Conservation (phyloP, 2,797 vertebrate species). For the Tragopan temminckii region DNA sequence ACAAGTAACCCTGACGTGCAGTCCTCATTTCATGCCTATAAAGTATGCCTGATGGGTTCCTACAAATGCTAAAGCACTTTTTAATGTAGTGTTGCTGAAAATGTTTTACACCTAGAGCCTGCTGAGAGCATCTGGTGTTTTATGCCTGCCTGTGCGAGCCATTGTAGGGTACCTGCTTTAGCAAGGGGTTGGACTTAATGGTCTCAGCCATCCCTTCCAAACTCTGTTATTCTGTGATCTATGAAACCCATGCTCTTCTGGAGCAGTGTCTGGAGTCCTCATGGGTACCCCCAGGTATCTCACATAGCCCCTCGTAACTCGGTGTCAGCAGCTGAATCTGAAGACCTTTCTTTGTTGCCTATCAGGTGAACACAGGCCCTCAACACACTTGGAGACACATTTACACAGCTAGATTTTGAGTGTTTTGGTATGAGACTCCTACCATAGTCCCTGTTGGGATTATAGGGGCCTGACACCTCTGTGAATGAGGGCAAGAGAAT, state of each 20-base stretch:
- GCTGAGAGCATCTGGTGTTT: not conserved
- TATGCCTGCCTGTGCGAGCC: not conserved
- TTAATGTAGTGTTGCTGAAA: not conserved
- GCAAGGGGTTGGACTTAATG: too few species aligned
- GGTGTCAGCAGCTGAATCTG: not conserved
- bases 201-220: too few species aligned
- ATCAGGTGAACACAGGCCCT: not conserved
- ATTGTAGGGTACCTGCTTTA: too few species aligned
- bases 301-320: not conserved
- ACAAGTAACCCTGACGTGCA: not conserved
- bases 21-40: rapidly evolving
- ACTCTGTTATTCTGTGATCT: too few species aligned
- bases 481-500: not conserved
- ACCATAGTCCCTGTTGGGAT: rapidly evolving
- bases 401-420: not conserved
- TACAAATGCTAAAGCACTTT: not conserved
- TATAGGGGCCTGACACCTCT: not conserved
- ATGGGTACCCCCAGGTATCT: not conserved
- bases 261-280: not conserved
- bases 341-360: not conserved
- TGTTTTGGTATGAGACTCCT: not conserved
- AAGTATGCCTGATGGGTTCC: not conserved
- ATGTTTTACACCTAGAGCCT: not conserved
- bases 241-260: not conserved
- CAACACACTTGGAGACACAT: rapidly evolving